Evolutionary conservation across 35 echinoderm and acorn worm genomes (phyloP).

Genomic region (Lytechinus variegatus): DNA sequence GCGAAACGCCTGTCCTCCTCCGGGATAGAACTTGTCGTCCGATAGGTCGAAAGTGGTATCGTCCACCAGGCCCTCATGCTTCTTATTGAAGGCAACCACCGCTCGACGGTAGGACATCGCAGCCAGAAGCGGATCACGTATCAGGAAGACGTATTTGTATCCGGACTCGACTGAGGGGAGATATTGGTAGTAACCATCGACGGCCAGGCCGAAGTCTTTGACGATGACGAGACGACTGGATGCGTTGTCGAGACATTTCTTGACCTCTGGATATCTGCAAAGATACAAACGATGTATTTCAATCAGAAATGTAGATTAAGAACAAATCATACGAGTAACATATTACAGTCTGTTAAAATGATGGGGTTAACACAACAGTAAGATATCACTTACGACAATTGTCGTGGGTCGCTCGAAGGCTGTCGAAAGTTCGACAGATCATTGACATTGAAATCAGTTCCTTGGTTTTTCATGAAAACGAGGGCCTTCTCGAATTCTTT

Average conservation of each 20-base stretch:
- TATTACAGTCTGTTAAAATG: too few species aligned
- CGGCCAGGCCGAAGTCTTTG: neutral
- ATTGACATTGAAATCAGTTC: too few species aligned
- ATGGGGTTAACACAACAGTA: too few species aligned
- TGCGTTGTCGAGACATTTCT: slow-evolving; percentile 20
- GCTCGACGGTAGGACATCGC: slow-evolving; percentile 1
- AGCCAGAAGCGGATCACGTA: neutral
- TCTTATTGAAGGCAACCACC: neutral
- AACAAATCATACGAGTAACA: too few species aligned
- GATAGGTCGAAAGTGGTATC: neutral
- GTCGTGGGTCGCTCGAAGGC: too few species aligned
- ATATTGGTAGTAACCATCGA: neutral
- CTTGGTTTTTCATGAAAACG: too few species aligned
- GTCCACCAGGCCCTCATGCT: neutral
- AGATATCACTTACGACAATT: too few species aligned
- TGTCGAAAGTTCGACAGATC: too few species aligned
- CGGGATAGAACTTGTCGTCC: neutral
- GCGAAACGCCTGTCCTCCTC: neutral
- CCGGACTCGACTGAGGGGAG: neutral
- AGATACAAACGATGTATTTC: too few species aligned
- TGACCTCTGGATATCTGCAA: neutral
- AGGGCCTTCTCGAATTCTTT: too few species aligned
- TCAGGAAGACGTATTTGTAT: slow-evolving; percentile 19
- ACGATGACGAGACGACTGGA: neutral
- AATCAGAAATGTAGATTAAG: too few species aligned